These are phyloP conservation scores for Styela plicata DNA, from an alignment of 23 tunicate species.

Conservation along the genomic window DNA sequence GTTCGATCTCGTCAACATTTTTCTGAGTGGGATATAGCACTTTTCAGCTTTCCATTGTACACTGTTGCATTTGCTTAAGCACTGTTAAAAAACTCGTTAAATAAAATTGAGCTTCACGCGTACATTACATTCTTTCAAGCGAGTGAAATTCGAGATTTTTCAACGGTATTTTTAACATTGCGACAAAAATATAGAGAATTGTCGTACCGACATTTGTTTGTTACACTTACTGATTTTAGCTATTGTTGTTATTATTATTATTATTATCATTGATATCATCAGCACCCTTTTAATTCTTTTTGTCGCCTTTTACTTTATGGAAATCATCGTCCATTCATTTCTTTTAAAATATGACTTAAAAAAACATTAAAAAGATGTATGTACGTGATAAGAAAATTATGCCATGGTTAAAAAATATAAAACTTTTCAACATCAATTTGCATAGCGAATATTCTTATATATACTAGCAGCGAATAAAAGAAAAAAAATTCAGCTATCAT, in stretches of 20 bases:
- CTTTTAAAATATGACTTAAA: not conserved
- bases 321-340: too few relatives aligned
- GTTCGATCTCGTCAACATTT: not conserved
- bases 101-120: not conserved
- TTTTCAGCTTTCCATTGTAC: not conserved
- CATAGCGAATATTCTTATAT: not conserved
- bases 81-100: not conserved
- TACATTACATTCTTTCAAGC: not conserved
- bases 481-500: not conserved
- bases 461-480: not conserved
- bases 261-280: not conserved
- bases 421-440: not conserved
- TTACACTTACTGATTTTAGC: not conserved
- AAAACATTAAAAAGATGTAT: too few relatives aligned
- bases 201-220: not conserved
- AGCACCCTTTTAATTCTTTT: too few relatives aligned
- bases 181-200: not conserved
- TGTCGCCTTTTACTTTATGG: too few relatives aligned
- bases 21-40: not conserved
- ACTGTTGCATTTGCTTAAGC: not conserved
- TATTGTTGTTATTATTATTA: too few relatives aligned
- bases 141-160: not conserved
- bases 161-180: not conserved
- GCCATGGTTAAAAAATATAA: not conserved
- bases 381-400: not conserved